phyloP scores from a whole-genome alignment of 2,113 vertebrate genomes.

The Chaetorhynchus papuensis region DNA sequence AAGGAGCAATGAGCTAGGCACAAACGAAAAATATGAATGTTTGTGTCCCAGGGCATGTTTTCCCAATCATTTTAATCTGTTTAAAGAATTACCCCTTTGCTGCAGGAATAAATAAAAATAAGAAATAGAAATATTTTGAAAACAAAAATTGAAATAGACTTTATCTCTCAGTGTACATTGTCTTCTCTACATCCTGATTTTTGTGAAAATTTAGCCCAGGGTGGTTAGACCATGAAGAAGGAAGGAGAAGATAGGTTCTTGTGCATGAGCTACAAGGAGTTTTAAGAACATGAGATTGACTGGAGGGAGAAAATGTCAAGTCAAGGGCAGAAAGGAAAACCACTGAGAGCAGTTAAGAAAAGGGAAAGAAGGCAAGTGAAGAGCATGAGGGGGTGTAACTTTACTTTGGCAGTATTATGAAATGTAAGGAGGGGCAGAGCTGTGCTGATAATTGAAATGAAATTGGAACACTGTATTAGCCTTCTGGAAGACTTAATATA shows the following conservation, averaged over 20 bases:
- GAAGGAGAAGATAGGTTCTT: background rate
- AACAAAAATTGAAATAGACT: background rate
- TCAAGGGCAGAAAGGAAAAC: background rate
- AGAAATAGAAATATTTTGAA: background rate
- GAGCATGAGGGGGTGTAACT: background rate
- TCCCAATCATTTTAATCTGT: background rate
- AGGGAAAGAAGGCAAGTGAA: background rate
- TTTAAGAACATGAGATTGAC: background rate
- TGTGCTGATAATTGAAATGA: background rate
- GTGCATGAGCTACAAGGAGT: background rate
- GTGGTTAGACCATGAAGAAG: background rate
- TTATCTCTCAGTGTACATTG: background rate
- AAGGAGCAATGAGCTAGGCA: background rate
- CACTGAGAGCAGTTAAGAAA: background rate
- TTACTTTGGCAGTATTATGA: background rate
- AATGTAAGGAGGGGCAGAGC: background rate
- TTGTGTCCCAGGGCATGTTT: background rate
- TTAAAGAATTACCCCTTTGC: background rate
- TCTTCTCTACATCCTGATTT: background rate
- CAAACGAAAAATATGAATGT: background rate
- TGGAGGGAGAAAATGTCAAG: background rate
- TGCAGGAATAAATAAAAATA: background rate
- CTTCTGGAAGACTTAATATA: background rate
- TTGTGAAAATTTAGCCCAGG: background rate
- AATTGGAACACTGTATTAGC: background rate